Conservation (phyloP, 2,888 invertebrate genomes). For the Apodemia duryi region DNA sequence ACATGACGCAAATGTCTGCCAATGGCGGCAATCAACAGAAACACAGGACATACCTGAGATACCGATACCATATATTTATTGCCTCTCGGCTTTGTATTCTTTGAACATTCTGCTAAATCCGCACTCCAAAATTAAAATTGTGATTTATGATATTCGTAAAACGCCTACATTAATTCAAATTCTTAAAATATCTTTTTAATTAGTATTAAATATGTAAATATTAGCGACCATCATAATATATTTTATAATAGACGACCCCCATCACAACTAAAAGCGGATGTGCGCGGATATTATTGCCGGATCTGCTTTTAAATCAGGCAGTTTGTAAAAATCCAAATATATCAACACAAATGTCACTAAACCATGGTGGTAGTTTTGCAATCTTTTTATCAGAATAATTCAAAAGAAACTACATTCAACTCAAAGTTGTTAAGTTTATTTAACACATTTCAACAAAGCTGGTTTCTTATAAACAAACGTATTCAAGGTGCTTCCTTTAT, state of each 20-base stretch:
- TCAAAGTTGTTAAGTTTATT: too few relatives aligned
- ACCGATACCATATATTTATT: conserved; percentile 63
- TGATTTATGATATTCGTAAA: conserved; percentile 38
- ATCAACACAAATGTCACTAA: too few relatives aligned
- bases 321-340: too few relatives aligned
- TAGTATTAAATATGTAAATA: neutral
- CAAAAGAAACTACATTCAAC: too few relatives aligned
- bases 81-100: conserved; percentile 47
- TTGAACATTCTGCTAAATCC: conserved; percentile 37
- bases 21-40: conserved; percentile 58
- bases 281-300: too few relatives aligned
- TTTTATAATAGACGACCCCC: too few relatives aligned
- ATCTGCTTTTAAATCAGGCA: too few relatives aligned
- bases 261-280: too few relatives aligned
- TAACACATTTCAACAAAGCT: neutral
- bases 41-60: conserved; percentile 58
- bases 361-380: too few relatives aligned
- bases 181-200: conserved; percentile 33
- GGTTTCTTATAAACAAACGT: neutral
- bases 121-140: conserved; percentile 35
- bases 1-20: neutral
- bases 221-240: too few relatives aligned
- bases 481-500: conserved; percentile 31
- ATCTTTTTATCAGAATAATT: too few relatives aligned
- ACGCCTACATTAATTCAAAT: conserved; percentile 32